Conservation (phyloP, 2,113 vertebrate genomes). For the Eclectus roratus region DNA sequence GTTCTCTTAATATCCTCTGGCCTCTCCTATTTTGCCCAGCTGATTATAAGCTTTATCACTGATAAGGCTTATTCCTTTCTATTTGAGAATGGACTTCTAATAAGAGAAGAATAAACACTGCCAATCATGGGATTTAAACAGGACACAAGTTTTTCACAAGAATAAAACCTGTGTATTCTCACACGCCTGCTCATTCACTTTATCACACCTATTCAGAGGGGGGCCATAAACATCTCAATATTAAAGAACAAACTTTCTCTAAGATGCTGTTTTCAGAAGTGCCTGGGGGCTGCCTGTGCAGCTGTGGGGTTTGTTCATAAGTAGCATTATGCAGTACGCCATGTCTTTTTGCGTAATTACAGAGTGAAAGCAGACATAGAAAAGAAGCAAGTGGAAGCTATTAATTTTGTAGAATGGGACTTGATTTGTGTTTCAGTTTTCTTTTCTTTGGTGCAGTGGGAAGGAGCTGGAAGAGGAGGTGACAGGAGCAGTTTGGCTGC, state of each 20-base stretch:
- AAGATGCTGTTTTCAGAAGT: slow-evolving; percentile 27
- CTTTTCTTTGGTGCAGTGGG: neutral
- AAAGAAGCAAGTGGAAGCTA: slow-evolving; percentile 37
- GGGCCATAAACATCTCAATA: slow-evolving; percentile 23
- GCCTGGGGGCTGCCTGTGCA: slow-evolving; percentile 29
- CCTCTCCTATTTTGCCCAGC: neutral
- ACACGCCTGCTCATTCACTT: neutral
- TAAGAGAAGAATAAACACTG: slow-evolving; percentile 1
- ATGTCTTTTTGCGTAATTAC: slow-evolving; percentile 44
- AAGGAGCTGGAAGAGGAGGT: slow-evolving; percentile 20
- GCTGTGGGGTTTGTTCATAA: slow-evolving; percentile 50
- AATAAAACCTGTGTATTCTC: slow-evolving; percentile 6
- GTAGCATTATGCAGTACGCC: slow-evolving; percentile 8
- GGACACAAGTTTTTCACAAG: neutral
- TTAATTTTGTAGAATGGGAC: slow-evolving; percentile 41
- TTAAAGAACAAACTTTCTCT: slow-evolving; percentile 31
- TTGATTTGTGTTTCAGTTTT: slow-evolving; percentile 51
- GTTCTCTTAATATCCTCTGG: neutral
- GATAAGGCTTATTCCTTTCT: neutral
- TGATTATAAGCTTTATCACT: neutral
- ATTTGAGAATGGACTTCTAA: neutral
- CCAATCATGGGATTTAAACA: neutral
- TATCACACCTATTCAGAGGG: neutral
- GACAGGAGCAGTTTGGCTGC: neutral
- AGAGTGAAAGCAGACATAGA: neutral